Evolutionary conservation across 2,888 invertebrate species (phyloP), one percentile per base, ranked within the genome.

Genomic region (Ctena decussata): DNA sequence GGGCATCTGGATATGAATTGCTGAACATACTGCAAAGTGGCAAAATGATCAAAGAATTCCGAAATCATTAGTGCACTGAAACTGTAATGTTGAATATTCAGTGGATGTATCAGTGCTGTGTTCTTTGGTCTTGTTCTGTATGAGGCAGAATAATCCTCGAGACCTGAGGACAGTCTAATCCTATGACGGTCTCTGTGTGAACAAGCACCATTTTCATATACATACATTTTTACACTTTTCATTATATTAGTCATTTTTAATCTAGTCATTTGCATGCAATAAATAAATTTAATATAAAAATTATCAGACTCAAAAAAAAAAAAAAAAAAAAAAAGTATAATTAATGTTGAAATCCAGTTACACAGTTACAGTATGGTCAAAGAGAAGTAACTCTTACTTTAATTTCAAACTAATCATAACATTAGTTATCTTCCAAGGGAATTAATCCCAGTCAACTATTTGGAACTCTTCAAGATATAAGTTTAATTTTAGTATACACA

Each of bases 1-100:
- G 70, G 5, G 39, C 70, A 37, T 70, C 70, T 37, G 70, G 70
- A 41, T 70, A 37, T 41, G 27, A 70, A 41, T 24, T 70, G n/a
- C 21, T 70, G 11, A n/a, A 70, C 35, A 30, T 70, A n/a, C 39
- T 70, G 24, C 70, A 69, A 21, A 37, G 27, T 27, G 70, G 35
- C 12, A 15, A 32, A n/a, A 70, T 70, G 70, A n/a, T 41, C 8
- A 70, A 32, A 30, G 60, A 60, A 6, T 30, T 60, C 27, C 18
- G 5, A 30, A 27, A 60, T 11, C 60, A 60, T 27, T 30, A 60
- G 3, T 27, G 21, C n/a, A 3, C 49, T 21, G 3, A 15, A 41
- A 41, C 15, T 41, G 15, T 41, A 6, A 41, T 6, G 15, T 11
- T 41, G 41, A 11, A 49, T 49, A 49, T 49, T 49, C 49, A 21